Evolutionary conservation across 2,888 invertebrate genomes (phyloP), one percentile per base, ranked within the genome.

Genomic region (Drosophila barbarae): DNA sequence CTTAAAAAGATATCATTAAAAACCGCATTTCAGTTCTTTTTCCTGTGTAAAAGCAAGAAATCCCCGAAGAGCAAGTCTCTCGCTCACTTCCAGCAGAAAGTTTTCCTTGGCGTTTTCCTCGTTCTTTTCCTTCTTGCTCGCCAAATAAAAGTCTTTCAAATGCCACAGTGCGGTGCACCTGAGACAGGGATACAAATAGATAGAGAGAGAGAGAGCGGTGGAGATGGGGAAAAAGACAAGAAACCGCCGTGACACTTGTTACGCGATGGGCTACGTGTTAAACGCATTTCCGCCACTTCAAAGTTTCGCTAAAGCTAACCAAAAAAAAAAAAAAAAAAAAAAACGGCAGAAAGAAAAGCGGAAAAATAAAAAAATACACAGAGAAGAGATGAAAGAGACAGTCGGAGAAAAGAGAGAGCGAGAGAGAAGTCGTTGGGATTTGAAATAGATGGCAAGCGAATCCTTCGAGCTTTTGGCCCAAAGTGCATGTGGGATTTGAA

Each of bases 241-340:
- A 54, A 63, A 41, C 52, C 64, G 46, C 59, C 60, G 70, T 47
- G 80, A 69, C 80, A 79, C 80, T 77, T 79, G 77, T 77, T 79
- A 69, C 75, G 57, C 65, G 56, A 67, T 54, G 65, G 38, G 61
- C 72, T 52, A 70, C 71, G 78, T 75, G 71, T 69, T 80, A 72
- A 75, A 74, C 77, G 74, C 72, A 77, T 80, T 77, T 80, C 77
- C 67, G 77, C 72, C 70, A 72, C 72, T 69, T 57, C 63, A 72
- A 72, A 77, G 58, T 74, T 76, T 75, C 41, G 21, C 41, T 18
- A 10, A 34, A 30, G 52, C 59, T 42, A 57, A 10, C 46, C 32
- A 30, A 57, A 56, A 46, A 38, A 50, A 15, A 32, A 36, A 10
- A 6, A 34, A 23, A 13, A 15, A 10, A 23, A 2, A 21, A n/a